Base-by-base conservation (phyloP, 1,140 invertebrate genomes). In the Heliconius himera region DNA sequence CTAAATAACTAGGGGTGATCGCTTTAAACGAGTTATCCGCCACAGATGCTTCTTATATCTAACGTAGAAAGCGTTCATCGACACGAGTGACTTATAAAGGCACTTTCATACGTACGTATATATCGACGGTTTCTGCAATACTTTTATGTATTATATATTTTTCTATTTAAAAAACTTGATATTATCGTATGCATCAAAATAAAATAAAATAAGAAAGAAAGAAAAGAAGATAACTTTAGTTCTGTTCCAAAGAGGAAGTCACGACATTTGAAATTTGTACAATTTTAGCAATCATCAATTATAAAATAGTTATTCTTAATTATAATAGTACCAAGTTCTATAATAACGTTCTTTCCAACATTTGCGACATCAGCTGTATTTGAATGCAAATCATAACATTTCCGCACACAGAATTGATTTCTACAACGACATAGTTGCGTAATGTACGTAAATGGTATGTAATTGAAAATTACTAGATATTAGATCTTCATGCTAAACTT, bases 351-450 rank as follows among this genome's bases (percentile, higher is more conserved):
- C 83, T 82, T 84, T 82, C 85, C 87, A 84, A 77, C 72, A 86
- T 86, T 79, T 84, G 76, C 60, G 76, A 81, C 82, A 80, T 81
- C 74, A 81, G 80, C 77, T 81, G 84, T 84, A 79, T 85, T 85
- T 75, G 80, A 83, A 85, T 87, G 83, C 82, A 85, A 88, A 86
- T 87, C 77, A 80, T 86, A 82, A 84, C 82, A 83, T 85, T 87
- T 88, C 85, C 84, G 82, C 75, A 77, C 73, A 81, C 78, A 79
- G 79, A 81, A 84, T 83, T 82, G 71, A 82, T 83, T 83, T 85
- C 82, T 80, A 73, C 81, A 83, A 81, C 82, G 79, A 79, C 77
- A 76, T 78, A 72, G 76, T 86, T 83, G 74, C 81, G 76, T 82
- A 85, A 87, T 80, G 74, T 80, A 11, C 78, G 76, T 82, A 82